Conservation (phyloP, 2,888 invertebrate species). For the Agonopterix arenella region DNA sequence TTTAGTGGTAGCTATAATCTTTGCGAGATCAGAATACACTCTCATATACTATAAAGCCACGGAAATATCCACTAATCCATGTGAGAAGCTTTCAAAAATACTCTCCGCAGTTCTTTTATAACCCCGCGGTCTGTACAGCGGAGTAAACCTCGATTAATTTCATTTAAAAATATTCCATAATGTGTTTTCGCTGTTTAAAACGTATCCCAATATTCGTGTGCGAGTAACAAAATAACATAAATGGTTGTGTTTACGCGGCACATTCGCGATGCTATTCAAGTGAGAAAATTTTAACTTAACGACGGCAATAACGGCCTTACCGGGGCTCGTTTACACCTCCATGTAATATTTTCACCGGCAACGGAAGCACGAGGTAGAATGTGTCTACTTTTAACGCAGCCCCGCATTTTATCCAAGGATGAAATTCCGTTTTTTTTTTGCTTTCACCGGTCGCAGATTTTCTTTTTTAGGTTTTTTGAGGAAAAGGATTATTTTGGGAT, state of each 20-base stretch:
- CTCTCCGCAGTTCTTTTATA: background rate
- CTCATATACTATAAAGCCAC: background rate
- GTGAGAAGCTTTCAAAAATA: background rate
- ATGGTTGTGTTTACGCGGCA: conserved; percentile 50
- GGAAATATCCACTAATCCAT: background rate
- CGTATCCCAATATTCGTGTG: conserved; percentile 43
- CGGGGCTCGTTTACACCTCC: conserved; percentile 56
- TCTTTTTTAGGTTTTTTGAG: too few relatives aligned
- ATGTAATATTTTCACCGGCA: conserved; percentile 50
- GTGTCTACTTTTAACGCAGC: conserved; percentile 30
- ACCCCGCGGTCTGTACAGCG: background rate
- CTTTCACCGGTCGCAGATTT: too few relatives aligned
- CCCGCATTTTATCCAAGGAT: conserved; percentile 27
- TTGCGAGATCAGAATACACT: too few relatives aligned
- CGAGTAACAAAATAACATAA: conserved; percentile 58
- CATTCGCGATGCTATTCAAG: conserved; percentile 50
- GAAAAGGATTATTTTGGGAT: too few relatives aligned
- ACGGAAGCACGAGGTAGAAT: conserved; percentile 42
- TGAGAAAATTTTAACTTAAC: conserved; percentile 64
- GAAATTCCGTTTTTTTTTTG: conserved; percentile 5
- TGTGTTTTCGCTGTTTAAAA: conserved; percentile 10
- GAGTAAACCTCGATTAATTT: conserved; percentile 2
- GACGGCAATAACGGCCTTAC: conserved; percentile 53
- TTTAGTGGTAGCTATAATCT: too few relatives aligned
- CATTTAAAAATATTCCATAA: conserved; percentile 3